phyloP scores from a whole-genome alignment of 2,888 invertebrate genomes.

The Crematogaster levior region DNA sequence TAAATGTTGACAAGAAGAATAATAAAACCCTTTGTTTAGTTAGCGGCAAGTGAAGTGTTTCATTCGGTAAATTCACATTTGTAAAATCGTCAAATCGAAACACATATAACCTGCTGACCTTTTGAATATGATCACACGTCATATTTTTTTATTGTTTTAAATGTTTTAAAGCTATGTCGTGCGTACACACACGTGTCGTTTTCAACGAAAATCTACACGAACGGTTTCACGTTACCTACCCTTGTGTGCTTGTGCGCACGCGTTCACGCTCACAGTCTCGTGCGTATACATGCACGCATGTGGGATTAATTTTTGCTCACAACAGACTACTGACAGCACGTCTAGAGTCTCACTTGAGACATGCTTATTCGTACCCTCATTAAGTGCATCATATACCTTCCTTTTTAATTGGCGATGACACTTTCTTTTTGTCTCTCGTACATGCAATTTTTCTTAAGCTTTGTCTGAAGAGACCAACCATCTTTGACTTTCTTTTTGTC shows the following conservation, averaged over 20 bases:
- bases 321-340: slow-evolving; percentile 72
- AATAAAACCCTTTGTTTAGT: not conserved
- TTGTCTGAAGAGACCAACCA: slow-evolving; percentile 65
- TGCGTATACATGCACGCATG: slow-evolving; percentile 52
- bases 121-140: not conserved
- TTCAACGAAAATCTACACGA: slow-evolving; percentile 27
- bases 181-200: too few relatives aligned
- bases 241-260: not conserved
- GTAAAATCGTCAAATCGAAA: not conserved
- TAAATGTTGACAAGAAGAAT: not conserved
- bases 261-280: slow-evolving; percentile 11
- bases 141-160: slow-evolving; percentile 4
- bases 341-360: slow-evolving; percentile 81
- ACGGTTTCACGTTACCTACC: not conserved
- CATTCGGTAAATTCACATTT: not conserved
- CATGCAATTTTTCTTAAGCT: slow-evolving; percentile 63
- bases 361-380: slow-evolving; percentile 82
- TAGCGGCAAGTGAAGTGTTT: not conserved
- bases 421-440: slow-evolving; percentile 31
- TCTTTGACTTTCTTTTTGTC: slow-evolving; percentile 56
- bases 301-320: slow-evolving; percentile 77
- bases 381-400: slow-evolving; percentile 74
- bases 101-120: not conserved
- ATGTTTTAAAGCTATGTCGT: not conserved
- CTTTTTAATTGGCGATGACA: slow-evolving; percentile 62